phyloP scores from a whole-genome alignment of 1,140 invertebrate genomes.

The Heterodera schachtii region DNA sequence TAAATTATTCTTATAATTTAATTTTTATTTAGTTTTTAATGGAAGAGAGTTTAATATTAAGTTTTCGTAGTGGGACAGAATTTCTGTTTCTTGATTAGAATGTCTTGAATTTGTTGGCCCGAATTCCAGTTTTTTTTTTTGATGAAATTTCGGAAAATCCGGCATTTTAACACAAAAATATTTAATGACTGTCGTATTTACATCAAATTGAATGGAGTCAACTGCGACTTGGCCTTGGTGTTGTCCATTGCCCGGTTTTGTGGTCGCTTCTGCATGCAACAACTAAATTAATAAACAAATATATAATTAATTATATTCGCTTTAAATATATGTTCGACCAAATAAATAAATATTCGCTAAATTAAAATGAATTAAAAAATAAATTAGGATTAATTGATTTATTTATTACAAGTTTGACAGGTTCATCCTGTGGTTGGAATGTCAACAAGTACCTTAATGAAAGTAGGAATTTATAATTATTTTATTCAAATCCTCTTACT shows the following conservation, averaged over 20 bases:
- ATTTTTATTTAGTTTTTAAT: background rate
- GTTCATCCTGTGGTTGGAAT: conserved; percentile 54
- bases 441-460: conserved; percentile 44
- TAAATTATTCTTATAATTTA: background rate
- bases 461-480: background rate
- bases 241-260: conserved; percentile 23
- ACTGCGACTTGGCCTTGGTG: conserved; percentile 48
- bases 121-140: too few relatives aligned
- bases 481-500: background rate
- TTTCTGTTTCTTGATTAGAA: too few relatives aligned
- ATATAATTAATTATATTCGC: too few relatives aligned
- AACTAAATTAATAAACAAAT: conserved; percentile 2
- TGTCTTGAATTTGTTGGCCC: too few relatives aligned
- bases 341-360: background rate
- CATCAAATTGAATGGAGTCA: conserved; percentile 50
- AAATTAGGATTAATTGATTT: background rate
- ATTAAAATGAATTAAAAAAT: background rate
- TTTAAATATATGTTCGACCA: background rate
- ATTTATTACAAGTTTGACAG: conserved; percentile 48
- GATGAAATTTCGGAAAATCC: too few relatives aligned
- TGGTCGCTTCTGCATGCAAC: conserved; percentile 45
- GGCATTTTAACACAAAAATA: too few relatives aligned
- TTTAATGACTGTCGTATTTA: background rate
- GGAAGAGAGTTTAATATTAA: too few relatives aligned
- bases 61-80: too few relatives aligned